These are phyloP conservation scores for Rhyacophila evoluta DNA, from an alignment of 2,888 invertebrate species.

Conservation along the genomic window DNA sequence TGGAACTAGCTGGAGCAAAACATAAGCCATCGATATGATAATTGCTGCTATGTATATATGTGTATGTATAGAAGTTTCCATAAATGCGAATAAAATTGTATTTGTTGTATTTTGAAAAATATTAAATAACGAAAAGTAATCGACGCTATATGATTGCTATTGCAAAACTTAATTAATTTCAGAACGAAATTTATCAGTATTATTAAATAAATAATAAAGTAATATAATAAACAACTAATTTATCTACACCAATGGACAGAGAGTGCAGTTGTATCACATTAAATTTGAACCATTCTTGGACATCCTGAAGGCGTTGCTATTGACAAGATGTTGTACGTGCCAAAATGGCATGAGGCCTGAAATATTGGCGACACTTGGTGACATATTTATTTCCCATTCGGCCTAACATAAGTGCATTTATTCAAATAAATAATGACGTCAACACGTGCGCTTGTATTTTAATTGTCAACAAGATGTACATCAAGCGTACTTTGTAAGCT, in stretches of 20 bases:
- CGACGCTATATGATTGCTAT: no score
- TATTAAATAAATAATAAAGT: not conserved
- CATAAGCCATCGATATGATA: no score
- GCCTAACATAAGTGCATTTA: not conserved
- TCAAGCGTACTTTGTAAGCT: not conserved
- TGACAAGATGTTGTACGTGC: constrained; percentile 33
- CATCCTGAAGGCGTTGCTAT: constrained; percentile 27
- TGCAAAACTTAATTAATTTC: no score
- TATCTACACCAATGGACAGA: not conserved
- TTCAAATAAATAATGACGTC: not conserved
- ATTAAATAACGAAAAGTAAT: no score
- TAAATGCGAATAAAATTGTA: no score
- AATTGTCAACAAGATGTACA: not conserved
- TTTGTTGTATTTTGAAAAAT: no score
- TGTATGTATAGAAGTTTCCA: no score
- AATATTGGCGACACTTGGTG: constrained; percentile 29
- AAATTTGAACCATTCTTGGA: constrained; percentile 30
- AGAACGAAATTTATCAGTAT: no score
- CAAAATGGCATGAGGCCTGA: constrained; percentile 23
- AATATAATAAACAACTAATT: not conserved
- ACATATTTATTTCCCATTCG: constrained; percentile 7
- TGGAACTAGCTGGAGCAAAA: no score
- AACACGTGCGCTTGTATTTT: no score
- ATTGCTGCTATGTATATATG: no score
- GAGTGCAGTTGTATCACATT: constrained; percentile 29